A percentile compares a stretch with the other conserved stretches of the same genome.
These are phyloP conservation scores for Drosophila longiperda DNA, from an alignment of 2,888 invertebrate species.

Conservation along the genomic window DNA sequence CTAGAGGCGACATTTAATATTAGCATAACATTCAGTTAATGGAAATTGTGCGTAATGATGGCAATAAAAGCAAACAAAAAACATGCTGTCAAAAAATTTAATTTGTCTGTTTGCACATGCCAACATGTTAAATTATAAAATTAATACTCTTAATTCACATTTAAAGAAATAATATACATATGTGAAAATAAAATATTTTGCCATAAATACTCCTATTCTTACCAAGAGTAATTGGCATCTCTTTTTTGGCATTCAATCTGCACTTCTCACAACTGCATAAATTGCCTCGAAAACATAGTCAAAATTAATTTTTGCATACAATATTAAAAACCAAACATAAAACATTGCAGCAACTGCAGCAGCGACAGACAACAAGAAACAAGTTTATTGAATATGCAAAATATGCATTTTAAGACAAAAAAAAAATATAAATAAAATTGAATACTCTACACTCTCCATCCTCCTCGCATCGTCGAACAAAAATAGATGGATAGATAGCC, in stretches of 20 bases:
- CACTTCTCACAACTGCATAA: constrained; percentile 21
- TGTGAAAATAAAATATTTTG: background rate
- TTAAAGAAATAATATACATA: background rate
- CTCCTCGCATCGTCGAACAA: constrained; percentile 7
- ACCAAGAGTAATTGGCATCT: too few species aligned
- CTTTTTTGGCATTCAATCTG: background rate
- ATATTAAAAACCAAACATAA: constrained; percentile 47
- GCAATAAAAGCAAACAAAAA: constrained; percentile 26
- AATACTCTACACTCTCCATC: constrained; percentile 2
- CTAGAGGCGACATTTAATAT: constrained; percentile 27
- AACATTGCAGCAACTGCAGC: constrained; percentile 47
- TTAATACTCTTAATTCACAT: background rate
- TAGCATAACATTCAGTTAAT: constrained; percentile 36
- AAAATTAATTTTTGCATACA: constrained; percentile 59
- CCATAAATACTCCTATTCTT: background rate
- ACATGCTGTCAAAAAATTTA: background rate
- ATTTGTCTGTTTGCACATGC: background rate
- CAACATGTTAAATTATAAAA: background rate
- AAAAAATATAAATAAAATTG: constrained; percentile 18
- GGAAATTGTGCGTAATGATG: constrained; percentile 40
- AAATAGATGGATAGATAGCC: constrained; percentile 62
- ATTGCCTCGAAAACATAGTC: constrained; percentile 48
- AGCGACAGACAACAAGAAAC: constrained; percentile 47
- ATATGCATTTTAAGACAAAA: constrained; percentile 46
- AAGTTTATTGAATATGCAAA: constrained; percentile 72